A percentile compares a stretch with the other conserved stretches of the same genome.
Conservation (phyloP, 2,888 invertebrate species). For the Scaptomyza parva region DNA sequence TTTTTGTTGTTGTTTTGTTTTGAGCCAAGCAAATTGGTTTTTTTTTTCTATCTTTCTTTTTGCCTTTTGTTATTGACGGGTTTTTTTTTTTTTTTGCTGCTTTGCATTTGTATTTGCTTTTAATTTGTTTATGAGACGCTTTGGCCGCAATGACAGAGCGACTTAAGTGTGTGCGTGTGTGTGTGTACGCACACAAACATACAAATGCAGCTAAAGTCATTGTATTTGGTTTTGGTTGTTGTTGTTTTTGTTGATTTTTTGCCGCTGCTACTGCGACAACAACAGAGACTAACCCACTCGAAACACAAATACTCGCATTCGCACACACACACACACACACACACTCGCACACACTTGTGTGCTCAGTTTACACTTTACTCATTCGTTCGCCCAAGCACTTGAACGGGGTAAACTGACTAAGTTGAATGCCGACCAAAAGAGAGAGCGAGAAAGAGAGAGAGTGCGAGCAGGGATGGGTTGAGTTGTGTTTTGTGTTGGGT, state of each 20-base stretch:
- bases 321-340: slow-evolving; percentile 14
- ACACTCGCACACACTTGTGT: slow-evolving; percentile 7
- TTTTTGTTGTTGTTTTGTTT: background rate
- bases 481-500: too few relatives aligned
- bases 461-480: too few relatives aligned
- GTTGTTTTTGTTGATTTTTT: slow-evolving; percentile 21
- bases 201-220: slow-evolving; percentile 29
- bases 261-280: slow-evolving; percentile 20
- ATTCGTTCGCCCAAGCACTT: slow-evolving; percentile 21
- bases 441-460: slow-evolving; percentile 1
- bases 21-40: slow-evolving; percentile 57
- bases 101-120: slow-evolving; percentile 15
- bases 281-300: slow-evolving; percentile 44
- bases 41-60: background rate
- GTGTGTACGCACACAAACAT: slow-evolving; percentile 18
- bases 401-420: slow-evolving; percentile 18
- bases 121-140: slow-evolving; percentile 43
- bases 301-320: slow-evolving; percentile 23
- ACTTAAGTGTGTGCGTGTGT: slow-evolving; percentile 13
- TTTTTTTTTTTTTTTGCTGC: slow-evolving; percentile 12
- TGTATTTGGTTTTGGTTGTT: slow-evolving; percentile 49
- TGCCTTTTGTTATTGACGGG: background rate
- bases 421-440: background rate
- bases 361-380: slow-evolving; percentile 35
- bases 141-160: slow-evolving; percentile 30